Evolutionary conservation across 2,888 invertebrate species (phyloP).

Genomic region (Antitype chi): DNA sequence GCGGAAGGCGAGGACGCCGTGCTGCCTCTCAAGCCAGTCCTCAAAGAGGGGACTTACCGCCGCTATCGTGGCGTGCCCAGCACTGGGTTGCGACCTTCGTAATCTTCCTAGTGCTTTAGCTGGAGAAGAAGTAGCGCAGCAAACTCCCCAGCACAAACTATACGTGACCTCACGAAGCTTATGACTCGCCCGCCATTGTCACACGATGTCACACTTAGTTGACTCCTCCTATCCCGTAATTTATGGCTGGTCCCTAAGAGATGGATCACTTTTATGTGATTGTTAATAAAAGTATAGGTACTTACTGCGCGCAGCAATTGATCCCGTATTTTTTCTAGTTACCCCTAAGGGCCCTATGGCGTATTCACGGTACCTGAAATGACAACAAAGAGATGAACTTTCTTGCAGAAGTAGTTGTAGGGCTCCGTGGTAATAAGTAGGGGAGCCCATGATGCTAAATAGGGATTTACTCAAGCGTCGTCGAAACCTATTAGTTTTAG

Average conservation of each 20-base stretch:
- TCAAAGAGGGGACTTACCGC: too few relatives aligned
- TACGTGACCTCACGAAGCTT: neutral
- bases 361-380: conserved; percentile 15
- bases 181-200: neutral
- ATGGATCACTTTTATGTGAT: neutral
- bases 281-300: neutral
- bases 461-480: too few relatives aligned
- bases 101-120: neutral
- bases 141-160: neutral
- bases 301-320: conserved; percentile 33
- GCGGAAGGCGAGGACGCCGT: too few relatives aligned
- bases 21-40: too few relatives aligned
- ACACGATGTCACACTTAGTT: neutral
- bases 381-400: neutral
- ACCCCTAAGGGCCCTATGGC: conserved; percentile 14
- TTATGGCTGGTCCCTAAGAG: neutral
- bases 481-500: too few relatives aligned
- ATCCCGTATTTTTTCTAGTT: accelerated
- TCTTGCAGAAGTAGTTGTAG: neutral
- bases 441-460: too few relatives aligned
- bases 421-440: too few relatives aligned
- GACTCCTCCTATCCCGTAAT: neutral
- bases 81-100: too few relatives aligned
- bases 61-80: too few relatives aligned
- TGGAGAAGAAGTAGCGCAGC: neutral